Evolutionary conservation across 1,140 invertebrate species (phyloP), one percentile per base, ranked within the genome.

Genomic region (Anastrepha obliqua): DNA sequence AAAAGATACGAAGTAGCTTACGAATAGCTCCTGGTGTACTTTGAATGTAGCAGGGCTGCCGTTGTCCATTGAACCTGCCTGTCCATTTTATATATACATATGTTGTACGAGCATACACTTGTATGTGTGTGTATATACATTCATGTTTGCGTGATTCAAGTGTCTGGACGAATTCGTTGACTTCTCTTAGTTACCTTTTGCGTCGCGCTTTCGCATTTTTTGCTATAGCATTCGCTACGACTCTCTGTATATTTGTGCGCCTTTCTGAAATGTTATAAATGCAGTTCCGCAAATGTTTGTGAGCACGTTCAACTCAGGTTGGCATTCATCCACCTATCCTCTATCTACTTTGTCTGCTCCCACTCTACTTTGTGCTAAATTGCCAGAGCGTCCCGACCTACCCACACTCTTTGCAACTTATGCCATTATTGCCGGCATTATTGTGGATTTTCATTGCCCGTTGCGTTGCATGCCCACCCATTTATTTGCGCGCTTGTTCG

Each of bases 81-180:
- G 17, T 42, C n/a, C 47, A 2, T 81, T 55, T 55, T n/a, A 81
- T 81, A 13, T 2, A 62, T n/a, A 62, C 60, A 62, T 55, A 17
- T 62, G 60, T n/a, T 62, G 15, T 62, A 11, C 15, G 2, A 13
- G 17, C 15, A 81, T 55, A n/a, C 15, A n/a, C n/a, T 13, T 62
- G 15, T 17, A 2, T 62, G 15, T 17, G 60, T 62, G 15, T 17
- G 15, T 62, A 62, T 62, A 62, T 15, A 9, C 74, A 42, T 17
- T 8, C 74, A 55, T 55, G 17, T n/a, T 81, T 81, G 44, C 74
- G 74, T 55, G 74, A 81, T 81, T 20, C n/a, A 51, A 55, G 17
- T 81, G 70, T 29, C 58, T 81, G 88, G 81, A 74, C 20, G 89
- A 89, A 90, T 89, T 90, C 90, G 89, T 67, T 70, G 74, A 85